A percentile compares a stretch with the other conserved stretches of the same genome.
phyloP scores from a whole-genome alignment of 1,140 invertebrate genomes.

The Drosophila obscura region DNA sequence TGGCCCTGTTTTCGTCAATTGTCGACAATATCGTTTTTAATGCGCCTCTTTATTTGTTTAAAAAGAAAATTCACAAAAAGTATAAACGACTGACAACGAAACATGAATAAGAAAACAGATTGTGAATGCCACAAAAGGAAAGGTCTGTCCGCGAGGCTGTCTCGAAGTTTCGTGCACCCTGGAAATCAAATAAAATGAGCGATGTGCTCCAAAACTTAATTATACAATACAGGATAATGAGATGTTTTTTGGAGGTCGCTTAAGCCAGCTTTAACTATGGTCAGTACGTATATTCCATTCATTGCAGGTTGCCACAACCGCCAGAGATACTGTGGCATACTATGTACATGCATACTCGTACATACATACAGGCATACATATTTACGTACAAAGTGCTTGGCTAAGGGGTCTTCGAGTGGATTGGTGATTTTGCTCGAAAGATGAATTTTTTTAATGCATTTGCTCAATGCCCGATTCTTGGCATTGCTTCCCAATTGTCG shows the following conservation, averaged over 20 bases:
- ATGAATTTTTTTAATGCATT: conserved; percentile 72
- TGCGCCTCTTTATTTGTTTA: conserved; percentile 68
- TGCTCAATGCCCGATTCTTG: conserved; percentile 39
- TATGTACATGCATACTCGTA: no score
- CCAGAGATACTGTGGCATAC: no score
- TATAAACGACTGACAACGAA: conserved; percentile 11
- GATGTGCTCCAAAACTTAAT: no score
- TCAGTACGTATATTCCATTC: no score
- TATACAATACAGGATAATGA: no score
- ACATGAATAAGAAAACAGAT: conserved; percentile 7
- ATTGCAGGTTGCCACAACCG: no score
- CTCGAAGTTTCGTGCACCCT: no score
- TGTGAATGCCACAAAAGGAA: background rate
- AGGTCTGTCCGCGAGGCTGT: conserved; percentile 5
- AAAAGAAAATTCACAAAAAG: conserved; percentile 44
- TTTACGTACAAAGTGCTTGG: no score
- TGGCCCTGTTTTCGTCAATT: conserved; percentile 78
- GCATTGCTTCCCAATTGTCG: conserved; percentile 52
- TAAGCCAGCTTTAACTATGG: no score
- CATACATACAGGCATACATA: no score
- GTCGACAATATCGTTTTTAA: conserved; percentile 78
- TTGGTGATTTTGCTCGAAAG: conserved; percentile 7
- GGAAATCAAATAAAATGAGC: no score
- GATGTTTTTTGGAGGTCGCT: no score
- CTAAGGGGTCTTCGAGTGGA: background rate